Percentiles rank a stretch among this genome's conserved stretches.
Evolutionary conservation across 2,888 invertebrate species (phyloP).

Genomic region (Macropis europaea): DNA sequence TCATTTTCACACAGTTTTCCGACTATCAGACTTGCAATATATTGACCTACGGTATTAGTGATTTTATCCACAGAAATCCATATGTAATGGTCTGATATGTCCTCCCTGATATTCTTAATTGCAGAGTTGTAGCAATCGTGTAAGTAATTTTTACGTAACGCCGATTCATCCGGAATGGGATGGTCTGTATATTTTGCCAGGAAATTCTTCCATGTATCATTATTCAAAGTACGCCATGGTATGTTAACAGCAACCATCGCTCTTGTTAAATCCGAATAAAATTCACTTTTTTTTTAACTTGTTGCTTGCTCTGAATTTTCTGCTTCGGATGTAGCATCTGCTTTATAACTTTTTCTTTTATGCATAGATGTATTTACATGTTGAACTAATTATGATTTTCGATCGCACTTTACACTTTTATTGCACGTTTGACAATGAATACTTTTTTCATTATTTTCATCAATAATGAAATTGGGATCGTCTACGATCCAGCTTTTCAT

Average conservation of each 20-base stretch:
- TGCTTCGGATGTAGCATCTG: too few species aligned
- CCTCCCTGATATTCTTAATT: neutral
- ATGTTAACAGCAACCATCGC: neutral
- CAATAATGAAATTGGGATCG: too few species aligned
- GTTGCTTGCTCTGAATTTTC: too few species aligned
- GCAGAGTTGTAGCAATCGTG: neutral
- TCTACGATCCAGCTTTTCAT: too few species aligned
- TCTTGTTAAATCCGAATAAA: neutral
- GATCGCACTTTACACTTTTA: neutral
- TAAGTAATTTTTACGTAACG: neutral
- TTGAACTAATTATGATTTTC: conserved; percentile 21
- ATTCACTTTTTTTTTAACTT: neutral
- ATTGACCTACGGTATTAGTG: neutral
- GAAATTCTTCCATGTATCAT: neutral
- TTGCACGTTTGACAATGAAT: conserved; percentile 24
- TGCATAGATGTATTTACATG: neutral
- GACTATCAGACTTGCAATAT: neutral
- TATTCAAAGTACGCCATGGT: neutral
- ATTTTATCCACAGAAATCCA: neutral
- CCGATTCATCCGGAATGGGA: neutral
- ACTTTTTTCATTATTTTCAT: conserved; percentile 18
- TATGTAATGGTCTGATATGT: neutral
- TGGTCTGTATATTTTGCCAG: neutral
- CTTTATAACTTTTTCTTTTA: neutral
- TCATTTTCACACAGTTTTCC: neutral